Conservation (phyloP, 2,888 invertebrate species). For the Schrankia costaestrigalis region DNA sequence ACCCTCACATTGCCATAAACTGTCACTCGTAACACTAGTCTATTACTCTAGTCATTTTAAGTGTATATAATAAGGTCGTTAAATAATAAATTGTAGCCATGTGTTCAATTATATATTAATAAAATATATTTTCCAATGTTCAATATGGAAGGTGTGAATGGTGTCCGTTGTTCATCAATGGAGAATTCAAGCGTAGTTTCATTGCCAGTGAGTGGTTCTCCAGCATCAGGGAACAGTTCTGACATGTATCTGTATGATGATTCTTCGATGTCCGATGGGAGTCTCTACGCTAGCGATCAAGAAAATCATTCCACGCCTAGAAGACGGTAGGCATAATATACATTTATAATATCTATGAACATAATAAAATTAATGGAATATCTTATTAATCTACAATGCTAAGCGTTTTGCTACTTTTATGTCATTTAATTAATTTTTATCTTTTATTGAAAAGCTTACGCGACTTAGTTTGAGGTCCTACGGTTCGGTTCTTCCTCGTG, state of each 20-base stretch:
- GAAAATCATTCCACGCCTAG: slow-evolving; percentile 85
- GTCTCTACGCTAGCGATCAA: slow-evolving; percentile 89
- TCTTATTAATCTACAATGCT: too few relatives aligned
- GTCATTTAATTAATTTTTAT: too few relatives aligned
- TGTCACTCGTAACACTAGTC: slow-evolving; percentile 12
- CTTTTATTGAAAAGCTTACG: too few relatives aligned
- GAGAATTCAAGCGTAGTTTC: slow-evolving; percentile 37
- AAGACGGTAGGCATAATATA: too few relatives aligned
- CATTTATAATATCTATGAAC: too few relatives aligned
- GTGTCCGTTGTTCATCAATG: slow-evolving; percentile 36
- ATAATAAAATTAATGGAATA: too few relatives aligned
- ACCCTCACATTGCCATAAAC: slow-evolving; percentile 22
- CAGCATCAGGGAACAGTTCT: slow-evolving; percentile 79
- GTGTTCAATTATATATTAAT: slow-evolving; percentile 3
- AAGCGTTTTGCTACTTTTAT: too few relatives aligned
- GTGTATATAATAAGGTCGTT: not conserved
- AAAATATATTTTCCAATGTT: slow-evolving; percentile 24
- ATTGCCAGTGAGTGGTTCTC: slow-evolving; percentile 47
- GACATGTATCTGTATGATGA: slow-evolving; percentile 87
- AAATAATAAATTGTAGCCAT: slow-evolving; percentile 4
- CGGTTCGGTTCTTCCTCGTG: too few relatives aligned
- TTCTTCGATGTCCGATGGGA: slow-evolving; percentile 82
- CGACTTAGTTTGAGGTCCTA: too few relatives aligned
- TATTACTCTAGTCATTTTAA: not conserved
- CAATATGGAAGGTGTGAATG: slow-evolving; percentile 50